Percentiles rank a stretch among this genome's conserved stretches.
Conservation (phyloP, 1,140 invertebrate species). For the Drosophila bocki region DNA sequence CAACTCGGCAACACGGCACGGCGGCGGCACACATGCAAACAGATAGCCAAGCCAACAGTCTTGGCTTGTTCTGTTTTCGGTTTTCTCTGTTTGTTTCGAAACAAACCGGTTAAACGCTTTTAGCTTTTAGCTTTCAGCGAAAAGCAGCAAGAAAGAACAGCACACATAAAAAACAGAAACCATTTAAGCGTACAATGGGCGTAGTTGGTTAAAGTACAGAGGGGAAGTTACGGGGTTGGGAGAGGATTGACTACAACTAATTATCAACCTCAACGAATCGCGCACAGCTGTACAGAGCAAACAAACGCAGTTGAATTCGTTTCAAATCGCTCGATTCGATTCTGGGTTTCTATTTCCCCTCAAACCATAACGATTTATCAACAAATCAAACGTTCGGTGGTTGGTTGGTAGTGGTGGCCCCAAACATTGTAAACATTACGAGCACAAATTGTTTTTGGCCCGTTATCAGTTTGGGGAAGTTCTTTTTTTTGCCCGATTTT, state of each 20-base stretch:
- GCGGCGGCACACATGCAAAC: constrained; percentile 24
- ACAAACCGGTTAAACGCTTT: constrained; percentile 73
- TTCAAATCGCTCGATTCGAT: constrained; percentile 18
- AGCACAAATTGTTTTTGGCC: constrained; percentile 12
- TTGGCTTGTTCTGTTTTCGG: constrained; percentile 59
- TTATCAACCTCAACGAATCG: constrained; percentile 72
- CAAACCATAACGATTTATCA: constrained; percentile 38
- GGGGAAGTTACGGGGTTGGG: constrained; percentile 2
- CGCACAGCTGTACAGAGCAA: constrained; percentile 60
- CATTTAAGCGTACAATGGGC: constrained; percentile 73
- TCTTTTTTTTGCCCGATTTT: constrained; percentile 26
- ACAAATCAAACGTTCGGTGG: constrained; percentile 37
- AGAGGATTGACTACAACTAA: constrained; percentile 56
- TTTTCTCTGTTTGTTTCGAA: constrained; percentile 77
- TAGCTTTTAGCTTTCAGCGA: constrained; percentile 43
- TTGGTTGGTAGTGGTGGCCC: not conserved
- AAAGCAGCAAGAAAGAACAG: constrained; percentile 45
- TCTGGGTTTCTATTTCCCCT: constrained; percentile 34
- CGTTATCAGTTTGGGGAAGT: constrained; percentile 47
- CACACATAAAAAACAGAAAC: constrained; percentile 58
- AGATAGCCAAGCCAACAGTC: constrained; percentile 22
- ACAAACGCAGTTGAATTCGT: constrained; percentile 21
- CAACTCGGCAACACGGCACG: constrained; percentile 24
- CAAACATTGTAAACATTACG: constrained; percentile 59
- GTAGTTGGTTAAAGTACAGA: constrained; percentile 40